A percentile compares a stretch with the other conserved stretches of the same genome.
Evolutionary conservation across 2,113 vertebrate species (phyloP).

Genomic region (Carettochelys insculpta): DNA sequence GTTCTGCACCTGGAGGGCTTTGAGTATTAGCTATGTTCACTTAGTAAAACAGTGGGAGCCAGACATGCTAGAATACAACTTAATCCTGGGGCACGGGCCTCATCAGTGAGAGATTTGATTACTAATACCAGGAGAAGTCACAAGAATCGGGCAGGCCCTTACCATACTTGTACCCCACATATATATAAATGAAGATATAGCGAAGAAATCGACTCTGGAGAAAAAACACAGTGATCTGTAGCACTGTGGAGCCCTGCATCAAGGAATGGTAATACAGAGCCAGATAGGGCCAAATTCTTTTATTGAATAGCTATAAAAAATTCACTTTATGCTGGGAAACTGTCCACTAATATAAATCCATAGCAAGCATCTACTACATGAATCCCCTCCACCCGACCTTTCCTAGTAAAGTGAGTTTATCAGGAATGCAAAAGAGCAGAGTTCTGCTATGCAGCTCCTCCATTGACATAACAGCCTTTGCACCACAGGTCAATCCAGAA

Average conservation of each 20-base stretch:
- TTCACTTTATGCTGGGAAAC: neutral
- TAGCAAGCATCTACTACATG: neutral
- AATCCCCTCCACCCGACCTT: neutral
- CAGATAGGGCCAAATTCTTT: rapidly evolving
- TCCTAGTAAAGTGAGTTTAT: neutral
- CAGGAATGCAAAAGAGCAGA: neutral
- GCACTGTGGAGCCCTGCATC: neutral
- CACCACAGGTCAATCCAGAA: neutral
- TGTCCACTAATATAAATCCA: neutral
- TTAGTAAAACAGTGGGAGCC: neutral
- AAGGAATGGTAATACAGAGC: neutral
- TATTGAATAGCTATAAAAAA: neutral
- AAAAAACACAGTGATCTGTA: neutral
- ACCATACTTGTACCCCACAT: neutral
- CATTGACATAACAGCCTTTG: neutral
- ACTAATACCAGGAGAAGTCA: neutral
- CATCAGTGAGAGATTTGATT: rapidly evolving
- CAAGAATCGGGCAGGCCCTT: neutral
- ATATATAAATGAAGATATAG: neutral
- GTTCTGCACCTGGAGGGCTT: neutral
- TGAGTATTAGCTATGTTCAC: neutral
- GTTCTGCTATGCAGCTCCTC: neutral
- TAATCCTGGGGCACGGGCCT: neutral
- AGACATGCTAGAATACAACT: rapidly evolving
- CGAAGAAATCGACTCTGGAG: neutral